Percentiles rank a stretch among this genome's conserved stretches.
Conservation (phyloP, 1,140 invertebrate species). For the Sesamia nonagrioides region DNA sequence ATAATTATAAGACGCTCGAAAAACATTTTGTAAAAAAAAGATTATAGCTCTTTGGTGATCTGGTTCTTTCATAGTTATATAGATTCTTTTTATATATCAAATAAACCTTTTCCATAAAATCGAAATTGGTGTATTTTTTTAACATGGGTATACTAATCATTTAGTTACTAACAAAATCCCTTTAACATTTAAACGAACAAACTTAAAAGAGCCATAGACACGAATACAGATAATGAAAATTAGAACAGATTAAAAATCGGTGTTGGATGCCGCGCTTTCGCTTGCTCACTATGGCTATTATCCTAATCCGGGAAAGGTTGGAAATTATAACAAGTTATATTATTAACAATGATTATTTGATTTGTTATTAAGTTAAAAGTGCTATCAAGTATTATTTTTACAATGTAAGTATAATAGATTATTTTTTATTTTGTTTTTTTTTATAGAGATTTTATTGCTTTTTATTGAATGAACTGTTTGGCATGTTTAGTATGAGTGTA, state of each 20-base stretch:
- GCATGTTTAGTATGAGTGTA: slow-evolving; percentile 76
- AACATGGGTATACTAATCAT: slow-evolving; percentile 86
- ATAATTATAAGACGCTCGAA: slow-evolving; percentile 46
- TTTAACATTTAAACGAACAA: slow-evolving; percentile 62
- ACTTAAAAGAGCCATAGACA: slow-evolving; percentile 56
- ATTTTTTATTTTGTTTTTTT: slow-evolving; percentile 64
- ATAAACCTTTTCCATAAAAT: slow-evolving; percentile 87
- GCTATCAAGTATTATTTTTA: slow-evolving; percentile 59
- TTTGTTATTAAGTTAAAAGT: slow-evolving; percentile 58
- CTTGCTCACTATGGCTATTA: slow-evolving; percentile 73
- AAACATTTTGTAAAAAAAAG: slow-evolving; percentile 46
- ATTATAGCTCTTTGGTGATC: slow-evolving; percentile 77
- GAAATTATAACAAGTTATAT: slow-evolving; percentile 53
- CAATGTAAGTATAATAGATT: slow-evolving; percentile 81
- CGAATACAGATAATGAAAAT: slow-evolving; percentile 46
- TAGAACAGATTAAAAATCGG: slow-evolving; percentile 59
- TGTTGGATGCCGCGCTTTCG: slow-evolving; percentile 75
- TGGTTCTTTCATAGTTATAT: slow-evolving; percentile 81
- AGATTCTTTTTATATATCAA: slow-evolving; percentile 84
- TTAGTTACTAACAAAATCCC: slow-evolving; percentile 81
- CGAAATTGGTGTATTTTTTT: slow-evolving; percentile 86
- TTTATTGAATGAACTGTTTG: slow-evolving; percentile 81
- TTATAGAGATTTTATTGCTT: slow-evolving; percentile 66
- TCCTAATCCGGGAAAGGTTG: slow-evolving; percentile 63
- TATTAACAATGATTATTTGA: slow-evolving; percentile 60